Base-by-base conservation (phyloP, 92 coral and sea anemone species). In the Muricea muricata region DNA sequence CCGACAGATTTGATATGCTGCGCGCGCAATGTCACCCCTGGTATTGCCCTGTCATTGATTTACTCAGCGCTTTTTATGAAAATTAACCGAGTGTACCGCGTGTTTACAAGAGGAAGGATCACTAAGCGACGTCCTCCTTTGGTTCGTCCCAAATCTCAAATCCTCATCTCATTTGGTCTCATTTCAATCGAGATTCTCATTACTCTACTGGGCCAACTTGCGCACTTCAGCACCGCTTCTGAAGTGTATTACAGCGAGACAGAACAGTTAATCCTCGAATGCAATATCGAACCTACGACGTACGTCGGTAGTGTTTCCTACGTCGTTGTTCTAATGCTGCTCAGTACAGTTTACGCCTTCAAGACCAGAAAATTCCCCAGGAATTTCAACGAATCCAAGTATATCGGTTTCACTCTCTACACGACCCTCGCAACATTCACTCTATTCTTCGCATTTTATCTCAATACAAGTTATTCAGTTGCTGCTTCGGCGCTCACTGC, bases 31-130 rank as follows among this genome's bases (percentile, higher is more conserved):
- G 14, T 77, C 0, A 70, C 54, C 7, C 52, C 48, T 4, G 82
- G 82, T 11, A 24, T 77, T n/a, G 82, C 82, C 0, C 18, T 77
- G 48, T 60, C 69, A n/a, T 54, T 84, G 57, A 94, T 96, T 73
- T 96, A 96, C 90, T 98, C 99, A 0, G 98, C 99, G 4, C 83
- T 96, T 30, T 83, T 96, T n/a, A 87, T 96, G 92, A 87, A 94
- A 37, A 93, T 97, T 84, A 96, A 90, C 80, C 89, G 99, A 28
- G 93, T 96, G 20, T 94, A 92, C 70, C 94, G 99, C 30, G 93
- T 96, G 31, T 96, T 96, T 61, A 94, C 89, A 45, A 87, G 91
- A 12, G 99, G 92, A 7, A 91, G 87, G 84, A 87, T 86, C 58
- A 85, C 99, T 0, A 97, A 88, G 26, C 82, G 94, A 1, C 88